Percentiles rank a stretch among this genome's conserved stretches.
These are phyloP conservation scores for Mamestra configurata DNA, from an alignment of 1,140 invertebrate genomes.

Conservation along the genomic window DNA sequence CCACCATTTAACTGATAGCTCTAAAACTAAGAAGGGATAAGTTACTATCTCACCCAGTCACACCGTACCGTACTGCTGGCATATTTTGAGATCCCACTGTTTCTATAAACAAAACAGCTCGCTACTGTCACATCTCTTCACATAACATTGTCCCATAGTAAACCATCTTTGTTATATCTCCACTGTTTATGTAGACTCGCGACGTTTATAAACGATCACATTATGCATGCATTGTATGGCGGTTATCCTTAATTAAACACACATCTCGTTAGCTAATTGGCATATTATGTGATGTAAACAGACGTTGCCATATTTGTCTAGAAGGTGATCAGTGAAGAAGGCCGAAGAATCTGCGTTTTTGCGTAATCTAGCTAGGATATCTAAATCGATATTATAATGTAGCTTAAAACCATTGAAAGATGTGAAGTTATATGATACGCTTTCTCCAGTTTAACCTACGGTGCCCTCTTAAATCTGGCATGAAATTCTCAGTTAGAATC, in stretches of 20 bases:
- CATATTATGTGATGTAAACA: background rate
- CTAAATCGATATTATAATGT: background rate
- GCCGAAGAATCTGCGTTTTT: background rate
- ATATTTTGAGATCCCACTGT: no score
- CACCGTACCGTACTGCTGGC: no score
- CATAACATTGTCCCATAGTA: background rate
- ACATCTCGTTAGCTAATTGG: slow-evolving; percentile 20
- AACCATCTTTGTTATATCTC: background rate
- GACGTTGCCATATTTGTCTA: slow-evolving; percentile 18
- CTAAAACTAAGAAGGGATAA: no score
- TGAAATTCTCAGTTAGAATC: background rate
- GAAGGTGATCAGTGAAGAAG: background rate
- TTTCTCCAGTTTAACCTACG: background rate
- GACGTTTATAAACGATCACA: slow-evolving; percentile 16
- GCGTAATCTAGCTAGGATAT: background rate
- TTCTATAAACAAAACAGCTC: background rate
- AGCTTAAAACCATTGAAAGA: background rate
- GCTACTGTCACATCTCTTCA: background rate
- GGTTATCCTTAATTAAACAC: slow-evolving; percentile 31
- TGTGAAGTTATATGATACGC: background rate
- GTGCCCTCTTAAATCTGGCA: background rate
- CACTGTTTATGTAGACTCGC: background rate
- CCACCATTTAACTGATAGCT: no score
- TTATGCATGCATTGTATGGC: slow-evolving; percentile 29
- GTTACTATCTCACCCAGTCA: no score